These are phyloP conservation scores for Mythimna vitellina DNA, from an alignment of 2,888 invertebrate species.

Conservation along the genomic window DNA sequence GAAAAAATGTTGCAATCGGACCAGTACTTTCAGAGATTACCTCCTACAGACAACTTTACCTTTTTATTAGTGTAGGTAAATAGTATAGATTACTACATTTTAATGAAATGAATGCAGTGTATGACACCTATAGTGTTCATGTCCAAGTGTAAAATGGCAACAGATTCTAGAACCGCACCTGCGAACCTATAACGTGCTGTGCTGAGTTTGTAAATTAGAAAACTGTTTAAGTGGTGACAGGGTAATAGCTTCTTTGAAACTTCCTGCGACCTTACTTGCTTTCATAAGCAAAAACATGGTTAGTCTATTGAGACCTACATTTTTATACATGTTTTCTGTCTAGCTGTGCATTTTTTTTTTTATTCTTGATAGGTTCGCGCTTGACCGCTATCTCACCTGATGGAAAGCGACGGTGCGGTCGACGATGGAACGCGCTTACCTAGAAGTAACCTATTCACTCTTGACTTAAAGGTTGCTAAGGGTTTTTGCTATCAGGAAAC, in stretches of 20 bases:
- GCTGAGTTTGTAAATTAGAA: constrained; percentile 38
- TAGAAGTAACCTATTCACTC: no score
- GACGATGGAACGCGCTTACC: no score
- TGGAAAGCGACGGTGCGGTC: no score
- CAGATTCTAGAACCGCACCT: constrained; percentile 16
- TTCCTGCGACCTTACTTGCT: constrained; percentile 15
- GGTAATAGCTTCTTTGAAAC: constrained; percentile 24
- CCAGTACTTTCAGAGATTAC: no score
- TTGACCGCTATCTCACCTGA: no score
- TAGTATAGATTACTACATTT: constrained; percentile 1
- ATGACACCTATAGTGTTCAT: constrained; percentile 4
- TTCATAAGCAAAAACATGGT: constrained; percentile 10
- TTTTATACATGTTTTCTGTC: not conserved
- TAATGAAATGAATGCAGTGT: not conserved
- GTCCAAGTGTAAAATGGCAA: constrained; percentile 19
- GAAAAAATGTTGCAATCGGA: no score
- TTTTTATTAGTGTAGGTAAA: no score
- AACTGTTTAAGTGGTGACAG: constrained; percentile 31
- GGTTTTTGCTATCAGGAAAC: no score
- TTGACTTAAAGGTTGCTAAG: no score
- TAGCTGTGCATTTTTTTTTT: no score
- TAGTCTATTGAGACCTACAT: not conserved
- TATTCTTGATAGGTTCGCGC: no score
- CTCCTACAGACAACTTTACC: no score
- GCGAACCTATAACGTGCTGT: constrained; percentile 15